These are phyloP conservation scores for Acridotheres tristis DNA, from an alignment of 2,797 vertebrate species.

Conservation along the genomic window DNA sequence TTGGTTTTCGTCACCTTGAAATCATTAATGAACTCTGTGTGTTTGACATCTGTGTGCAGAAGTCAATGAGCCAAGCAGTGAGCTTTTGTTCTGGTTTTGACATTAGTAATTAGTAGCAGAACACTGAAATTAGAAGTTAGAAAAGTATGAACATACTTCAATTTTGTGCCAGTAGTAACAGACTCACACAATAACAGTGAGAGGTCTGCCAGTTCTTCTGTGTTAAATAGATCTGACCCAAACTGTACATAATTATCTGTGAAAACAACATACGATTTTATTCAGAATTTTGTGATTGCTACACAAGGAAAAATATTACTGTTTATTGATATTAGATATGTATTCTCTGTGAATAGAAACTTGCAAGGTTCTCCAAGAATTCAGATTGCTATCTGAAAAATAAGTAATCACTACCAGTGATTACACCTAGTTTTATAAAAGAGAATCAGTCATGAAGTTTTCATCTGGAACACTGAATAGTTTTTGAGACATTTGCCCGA, in stretches of 20 bases:
- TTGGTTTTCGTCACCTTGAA: slow-evolving; percentile 66
- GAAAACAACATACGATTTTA: slow-evolving; percentile 1
- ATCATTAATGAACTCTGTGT: slow-evolving; percentile 63
- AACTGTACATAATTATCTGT: background rate
- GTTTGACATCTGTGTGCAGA: slow-evolving; percentile 57
- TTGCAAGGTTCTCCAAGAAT: background rate
- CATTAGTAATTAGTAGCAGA: slow-evolving; percentile 69
- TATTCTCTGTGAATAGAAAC: background rate
- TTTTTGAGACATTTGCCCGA: background rate
- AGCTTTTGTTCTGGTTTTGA: slow-evolving; percentile 66
- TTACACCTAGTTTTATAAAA: background rate
- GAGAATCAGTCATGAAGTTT: background rate
- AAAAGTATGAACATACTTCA: slow-evolving; percentile 36
- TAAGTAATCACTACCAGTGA: background rate
- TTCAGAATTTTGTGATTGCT: background rate
- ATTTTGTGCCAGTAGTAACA: slow-evolving; percentile 45
- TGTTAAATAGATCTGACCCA: slow-evolving; percentile 22
- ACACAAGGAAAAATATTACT: background rate
- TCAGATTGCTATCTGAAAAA: background rate
- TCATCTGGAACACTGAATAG: background rate
- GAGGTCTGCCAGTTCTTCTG: slow-evolving; percentile 43
- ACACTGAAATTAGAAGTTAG: slow-evolving; percentile 58
- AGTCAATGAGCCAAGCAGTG: slow-evolving; percentile 49
- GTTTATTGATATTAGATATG: background rate
- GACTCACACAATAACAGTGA: slow-evolving; percentile 14